phyloP scores from a whole-genome alignment of 1,140 invertebrate genomes.

The Cecropterus lyciades region DNA sequence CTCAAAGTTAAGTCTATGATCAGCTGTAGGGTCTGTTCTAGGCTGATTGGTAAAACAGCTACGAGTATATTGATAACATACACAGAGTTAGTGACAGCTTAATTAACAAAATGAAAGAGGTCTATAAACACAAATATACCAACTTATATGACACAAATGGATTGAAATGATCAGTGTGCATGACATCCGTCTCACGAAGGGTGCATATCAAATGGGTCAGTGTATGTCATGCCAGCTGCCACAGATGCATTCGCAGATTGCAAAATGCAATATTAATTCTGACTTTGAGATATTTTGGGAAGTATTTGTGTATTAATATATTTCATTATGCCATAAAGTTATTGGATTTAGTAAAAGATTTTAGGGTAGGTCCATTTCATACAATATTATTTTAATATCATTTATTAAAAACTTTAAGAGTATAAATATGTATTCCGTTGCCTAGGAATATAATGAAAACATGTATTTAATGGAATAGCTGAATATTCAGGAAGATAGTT shows the following conservation, averaged over 20 bases:
- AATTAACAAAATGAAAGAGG: background rate
- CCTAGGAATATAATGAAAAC: no score
- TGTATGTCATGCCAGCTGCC: constrained; percentile 61
- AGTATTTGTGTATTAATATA: background rate
- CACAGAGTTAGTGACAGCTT: background rate
- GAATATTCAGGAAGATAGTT: no score
- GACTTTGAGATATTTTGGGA: constrained; percentile 16
- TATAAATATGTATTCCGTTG: no score
- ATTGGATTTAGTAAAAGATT: background rate
- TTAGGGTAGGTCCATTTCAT: no score
- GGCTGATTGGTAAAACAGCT: no score
- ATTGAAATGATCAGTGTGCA: constrained; percentile 33
- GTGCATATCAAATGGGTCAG: constrained; percentile 77
- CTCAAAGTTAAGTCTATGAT: no score
- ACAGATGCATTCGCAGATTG: constrained; percentile 68
- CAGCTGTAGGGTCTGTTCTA: no score
- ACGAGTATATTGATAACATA: no score
- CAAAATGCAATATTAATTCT: constrained; percentile 70
- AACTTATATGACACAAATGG: constrained; percentile 32
- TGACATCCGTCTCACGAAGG: constrained; percentile 57
- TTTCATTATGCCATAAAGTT: background rate
- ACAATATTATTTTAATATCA: no score
- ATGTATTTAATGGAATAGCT: no score
- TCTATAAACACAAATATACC: constrained; percentile 12
- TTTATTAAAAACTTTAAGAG: no score